Base-by-base conservation (phyloP, 2,888 invertebrate species). In the Clusia tigrina region DNA sequence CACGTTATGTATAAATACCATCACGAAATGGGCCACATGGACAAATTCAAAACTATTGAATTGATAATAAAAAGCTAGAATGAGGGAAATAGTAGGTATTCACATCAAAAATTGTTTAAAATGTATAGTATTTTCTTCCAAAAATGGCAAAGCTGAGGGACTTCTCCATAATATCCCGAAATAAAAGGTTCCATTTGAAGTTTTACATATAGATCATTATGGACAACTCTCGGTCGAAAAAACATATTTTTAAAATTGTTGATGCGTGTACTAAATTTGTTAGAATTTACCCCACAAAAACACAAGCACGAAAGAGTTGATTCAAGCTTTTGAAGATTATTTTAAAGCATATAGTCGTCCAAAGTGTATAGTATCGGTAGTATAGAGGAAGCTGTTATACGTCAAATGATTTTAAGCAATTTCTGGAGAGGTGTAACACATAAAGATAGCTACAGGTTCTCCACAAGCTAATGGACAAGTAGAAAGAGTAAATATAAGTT, bases 341-440 rank as follows among this genome's bases (percentile, higher is more conserved):
- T 53, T 53, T 53, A 53, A 23, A 53, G 6, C 53, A 1, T 53
- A 53, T 53, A 53, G 53, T 2, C 53, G 53, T 20, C 53, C 53
- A 17, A 2, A n/a, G 20, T 53, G 53, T 24, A 2, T 53, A 15
- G 22, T 53, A 5, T 53, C 53, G 20, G 53, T n/a, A n/a, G n/a
- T n/a, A 53, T 20, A 22, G 53, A 22, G 53, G 53, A 1, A 53
- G 53, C n/a, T 53, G 53, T n/a, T 53, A 22, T 53, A 53, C 26
- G n/a, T 53, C 53, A 20, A 12, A 1, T 15, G 53, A 53, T 10
- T 53, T 53, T 1, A 23, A 22, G 2, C 17, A 10, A n/a, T n/a
- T n/a, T n/a, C n/a, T n/a, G n/a, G 53, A 53, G 20, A 48, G 6
- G 20, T 48, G 5, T 10, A 32, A 32, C 55, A 55, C 26, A 37